These are phyloP conservation scores for Synergus japonicus DNA, from an alignment of 2,888 invertebrate species.

Conservation along the genomic window DNA sequence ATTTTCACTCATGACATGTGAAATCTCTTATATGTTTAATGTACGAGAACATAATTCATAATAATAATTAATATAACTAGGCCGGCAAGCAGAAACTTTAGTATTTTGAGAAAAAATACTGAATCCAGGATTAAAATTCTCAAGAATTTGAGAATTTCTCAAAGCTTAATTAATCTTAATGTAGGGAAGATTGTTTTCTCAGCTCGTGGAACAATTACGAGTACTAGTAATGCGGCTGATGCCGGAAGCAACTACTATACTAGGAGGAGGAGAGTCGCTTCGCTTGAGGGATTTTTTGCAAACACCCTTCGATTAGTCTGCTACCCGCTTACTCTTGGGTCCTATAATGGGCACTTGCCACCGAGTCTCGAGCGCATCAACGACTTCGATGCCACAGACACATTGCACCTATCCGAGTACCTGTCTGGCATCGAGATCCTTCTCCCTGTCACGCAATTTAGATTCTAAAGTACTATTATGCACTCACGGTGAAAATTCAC, in stretches of 20 bases:
- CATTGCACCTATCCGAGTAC: background rate
- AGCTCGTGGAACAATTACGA: conserved; percentile 41
- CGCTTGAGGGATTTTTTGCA: background rate
- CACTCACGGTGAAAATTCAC: background rate
- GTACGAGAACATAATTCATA: background rate
- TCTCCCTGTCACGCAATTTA: background rate
- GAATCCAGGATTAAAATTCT: too few relatives aligned
- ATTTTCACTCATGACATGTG: conserved; percentile 33
- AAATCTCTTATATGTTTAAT: conserved; percentile 10
- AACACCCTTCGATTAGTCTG: conserved; percentile 14
- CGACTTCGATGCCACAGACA: conserved; percentile 43
- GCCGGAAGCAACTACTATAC: conserved; percentile 44
- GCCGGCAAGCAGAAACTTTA: background rate
- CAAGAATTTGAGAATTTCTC: background rate
- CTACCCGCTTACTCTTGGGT: conserved; percentile 40
- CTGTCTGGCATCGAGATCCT: background rate
- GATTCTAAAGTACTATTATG: conserved; percentile 3
- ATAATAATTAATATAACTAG: background rate
- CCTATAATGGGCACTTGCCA: conserved; percentile 46
- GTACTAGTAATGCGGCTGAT: conserved; percentile 45
- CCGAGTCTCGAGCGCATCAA: conserved; percentile 15
- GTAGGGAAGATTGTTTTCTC: background rate
- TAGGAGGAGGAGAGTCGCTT: background rate
- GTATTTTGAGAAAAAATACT: background rate
- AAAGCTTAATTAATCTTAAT: background rate